Base-by-base conservation (phyloP, 2,113 vertebrate genomes). In the Motacilla tschutschensis region DNA sequence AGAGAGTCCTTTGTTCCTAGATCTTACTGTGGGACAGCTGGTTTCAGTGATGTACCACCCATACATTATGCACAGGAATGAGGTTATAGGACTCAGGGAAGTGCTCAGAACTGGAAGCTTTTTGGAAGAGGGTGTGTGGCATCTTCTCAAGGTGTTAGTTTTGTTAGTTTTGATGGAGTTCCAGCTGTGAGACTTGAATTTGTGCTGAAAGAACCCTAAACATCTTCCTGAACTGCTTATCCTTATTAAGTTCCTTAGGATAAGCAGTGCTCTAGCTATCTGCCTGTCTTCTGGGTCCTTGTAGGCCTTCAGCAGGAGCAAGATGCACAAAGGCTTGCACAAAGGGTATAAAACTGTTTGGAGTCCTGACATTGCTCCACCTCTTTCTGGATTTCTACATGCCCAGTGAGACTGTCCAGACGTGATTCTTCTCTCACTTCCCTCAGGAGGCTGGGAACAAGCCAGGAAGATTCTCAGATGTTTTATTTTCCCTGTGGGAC, bases 401-500 rank as follows among this genome's bases (percentile, higher is more conserved):
- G 70, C 25, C 6, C 64, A 51, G 20, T 19, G 47, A 18, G 43
- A 59, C 36, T 47, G 25, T 54, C 60, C 43, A 70, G 60, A 47
- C 0, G 3, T 41, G 8, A 62, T 65, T 82, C 20, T 50, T 48
- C 9, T 36, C 15, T 25, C 0, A 0, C 6, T 85, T 83, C 48
- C 28, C 14, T 74, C 69, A 55, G 65, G 28, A 87, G 57, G 5
- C 36, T 85, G 53, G 8, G 21, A 70, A 83, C 13, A 77, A 55
- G 38, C 8, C 58, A 70, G 57, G 22, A 71, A 43, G 15, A 47
- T 36, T 48, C 44, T 83, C 44, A 71, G 44, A 77, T 53, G 20
- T 60, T 75, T 86, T 81, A 67, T 83, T 87, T 87, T 35, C 36
- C 36, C 53, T 33, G 28, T 70, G 33, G 38, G 35, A 87, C 4